Evolutionary conservation across 2,888 invertebrate genomes (phyloP).

Genomic region (Chymomyza amoena): DNA sequence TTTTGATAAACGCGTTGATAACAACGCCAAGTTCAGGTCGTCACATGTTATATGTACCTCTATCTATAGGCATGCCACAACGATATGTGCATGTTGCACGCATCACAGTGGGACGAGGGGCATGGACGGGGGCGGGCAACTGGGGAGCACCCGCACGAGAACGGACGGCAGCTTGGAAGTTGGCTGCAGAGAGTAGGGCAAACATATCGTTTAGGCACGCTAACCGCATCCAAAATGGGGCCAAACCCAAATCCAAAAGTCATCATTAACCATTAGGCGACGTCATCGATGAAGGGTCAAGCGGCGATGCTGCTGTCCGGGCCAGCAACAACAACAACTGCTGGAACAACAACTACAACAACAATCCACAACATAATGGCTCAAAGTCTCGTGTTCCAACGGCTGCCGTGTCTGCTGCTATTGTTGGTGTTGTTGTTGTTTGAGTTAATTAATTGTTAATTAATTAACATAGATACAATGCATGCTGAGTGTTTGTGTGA

Average conservation of each 20-base stretch:
- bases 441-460: constrained; percentile 69
- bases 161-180: constrained; percentile 42
- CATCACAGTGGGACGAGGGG: constrained; percentile 2
- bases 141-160: neutral
- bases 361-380: neutral
- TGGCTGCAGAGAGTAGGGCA: constrained; percentile 25
- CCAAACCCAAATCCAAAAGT: constrained; percentile 62
- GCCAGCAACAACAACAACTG: neutral
- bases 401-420: constrained; percentile 8
- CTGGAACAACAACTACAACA: neutral
- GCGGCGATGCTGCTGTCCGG: constrained; percentile 8
- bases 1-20: constrained; percentile 62
- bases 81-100: constrained; percentile 41
- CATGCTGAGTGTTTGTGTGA: constrained; percentile 11
- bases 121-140: too few relatives aligned
- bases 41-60: constrained; percentile 25
- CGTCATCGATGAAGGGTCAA: constrained; percentile 57
- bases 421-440: constrained; percentile 36
- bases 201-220: constrained; percentile 63
- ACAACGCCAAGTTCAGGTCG: constrained; percentile 29
- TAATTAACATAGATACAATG: constrained; percentile 68
- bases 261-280: constrained; percentile 70
- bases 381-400: constrained; percentile 23
- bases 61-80: neutral
- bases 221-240: constrained; percentile 54